A percentile compares a stretch with the other conserved stretches of the same genome.
These are phyloP conservation scores for Catharus fuscescens DNA, from an alignment of 2,113 vertebrate genomes.

Conservation along the genomic window DNA sequence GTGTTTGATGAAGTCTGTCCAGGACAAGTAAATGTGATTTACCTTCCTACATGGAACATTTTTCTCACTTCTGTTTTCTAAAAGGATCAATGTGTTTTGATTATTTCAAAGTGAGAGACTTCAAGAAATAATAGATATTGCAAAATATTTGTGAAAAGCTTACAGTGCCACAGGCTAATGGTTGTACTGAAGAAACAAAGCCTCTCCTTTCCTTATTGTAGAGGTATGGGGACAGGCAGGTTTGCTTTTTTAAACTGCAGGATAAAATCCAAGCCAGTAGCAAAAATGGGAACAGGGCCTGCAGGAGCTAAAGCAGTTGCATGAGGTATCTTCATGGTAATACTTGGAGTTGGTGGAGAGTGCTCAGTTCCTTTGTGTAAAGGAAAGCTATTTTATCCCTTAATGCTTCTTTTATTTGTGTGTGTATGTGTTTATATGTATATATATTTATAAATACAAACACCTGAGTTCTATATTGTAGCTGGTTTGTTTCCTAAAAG, in stretches of 20 bases:
- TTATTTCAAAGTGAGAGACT: background rate
- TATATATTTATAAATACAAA: constrained; percentile 26
- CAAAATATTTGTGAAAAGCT: background rate
- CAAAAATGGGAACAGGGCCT: background rate
- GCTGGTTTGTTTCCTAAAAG: background rate
- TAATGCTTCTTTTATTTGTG: background rate
- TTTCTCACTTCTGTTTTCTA: background rate
- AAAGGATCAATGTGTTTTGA: background rate
- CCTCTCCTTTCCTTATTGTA: background rate
- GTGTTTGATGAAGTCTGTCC: background rate
- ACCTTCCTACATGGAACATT: background rate
- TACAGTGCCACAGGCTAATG: background rate
- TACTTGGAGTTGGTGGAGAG: background rate
- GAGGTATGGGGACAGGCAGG: background rate
- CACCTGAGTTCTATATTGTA: background rate
- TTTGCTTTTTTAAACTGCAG: background rate
- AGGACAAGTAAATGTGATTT: background rate
- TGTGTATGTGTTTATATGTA: background rate
- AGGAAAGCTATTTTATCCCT: background rate
- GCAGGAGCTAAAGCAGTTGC: background rate
- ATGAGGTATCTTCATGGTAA: background rate
- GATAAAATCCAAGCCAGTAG: background rate
- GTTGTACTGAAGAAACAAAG: background rate
- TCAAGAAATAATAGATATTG: background rate
- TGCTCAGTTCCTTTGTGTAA: background rate